phyloP scores from a whole-genome alignment of 53 echinoderm and acorn worm species.

The Paelopatides confundens region DNA sequence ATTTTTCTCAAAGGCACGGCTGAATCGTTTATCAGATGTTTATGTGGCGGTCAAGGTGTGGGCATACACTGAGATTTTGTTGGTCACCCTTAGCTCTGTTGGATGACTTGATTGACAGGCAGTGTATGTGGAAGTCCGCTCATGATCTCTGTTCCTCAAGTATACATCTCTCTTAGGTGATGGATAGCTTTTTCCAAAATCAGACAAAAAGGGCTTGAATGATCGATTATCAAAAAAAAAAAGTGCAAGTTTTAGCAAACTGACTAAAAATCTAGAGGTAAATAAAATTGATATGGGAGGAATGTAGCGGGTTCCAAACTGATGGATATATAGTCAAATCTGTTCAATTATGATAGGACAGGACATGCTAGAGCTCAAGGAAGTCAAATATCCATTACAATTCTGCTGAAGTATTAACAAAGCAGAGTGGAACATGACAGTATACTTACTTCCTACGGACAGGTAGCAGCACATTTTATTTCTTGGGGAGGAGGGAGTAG shows the following conservation, averaged over 20 bases:
- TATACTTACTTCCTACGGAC: no score
- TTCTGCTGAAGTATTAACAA: no score
- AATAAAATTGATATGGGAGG: neutral
- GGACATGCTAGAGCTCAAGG: no score
- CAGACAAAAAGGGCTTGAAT: neutral
- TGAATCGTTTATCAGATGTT: conserved; percentile 40
- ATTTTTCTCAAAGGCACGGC: conserved; percentile 19
- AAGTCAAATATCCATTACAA: no score
- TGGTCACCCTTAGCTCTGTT: neutral
- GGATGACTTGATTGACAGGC: neutral
- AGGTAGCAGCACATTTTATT: no score
- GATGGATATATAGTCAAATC: no score
- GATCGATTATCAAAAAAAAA: neutral
- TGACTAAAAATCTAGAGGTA: neutral
- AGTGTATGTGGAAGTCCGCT: neutral
- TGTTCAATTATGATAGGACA: no score
- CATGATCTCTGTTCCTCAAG: neutral
- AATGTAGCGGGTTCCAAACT: neutral
- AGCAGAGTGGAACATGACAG: no score
- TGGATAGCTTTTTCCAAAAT: neutral
- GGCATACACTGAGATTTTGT: neutral
- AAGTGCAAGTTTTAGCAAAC: neutral
- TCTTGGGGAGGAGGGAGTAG: no score
- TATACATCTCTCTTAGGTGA: neutral
- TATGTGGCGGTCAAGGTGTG: conserved; percentile 19